Conservation (phyloP, 2,113 vertebrate species). For the Promerops cafer region DNA sequence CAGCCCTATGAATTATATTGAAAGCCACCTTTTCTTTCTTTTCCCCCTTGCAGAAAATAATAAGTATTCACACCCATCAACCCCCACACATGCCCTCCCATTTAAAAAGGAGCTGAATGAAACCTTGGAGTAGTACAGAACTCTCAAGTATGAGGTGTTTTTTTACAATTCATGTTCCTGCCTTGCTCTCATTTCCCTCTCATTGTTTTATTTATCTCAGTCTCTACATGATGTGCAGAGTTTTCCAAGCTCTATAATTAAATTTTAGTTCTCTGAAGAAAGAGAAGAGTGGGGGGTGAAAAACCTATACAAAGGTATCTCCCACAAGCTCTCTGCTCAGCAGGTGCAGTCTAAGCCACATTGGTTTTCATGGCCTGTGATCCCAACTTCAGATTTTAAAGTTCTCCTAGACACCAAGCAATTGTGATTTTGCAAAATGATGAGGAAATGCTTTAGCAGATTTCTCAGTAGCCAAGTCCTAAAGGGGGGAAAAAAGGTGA, state of each 20-base stretch:
- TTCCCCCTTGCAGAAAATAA: neutral
- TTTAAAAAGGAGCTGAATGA: slow-evolving; percentile 14
- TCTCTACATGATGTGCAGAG: neutral
- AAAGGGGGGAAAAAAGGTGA: accelerated
- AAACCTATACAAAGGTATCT: neutral
- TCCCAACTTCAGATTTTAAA: neutral
- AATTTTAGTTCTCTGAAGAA: neutral
- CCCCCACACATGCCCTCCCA: neutral
- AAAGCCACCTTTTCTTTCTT: neutral
- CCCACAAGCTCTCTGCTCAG: neutral
- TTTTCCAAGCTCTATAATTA: neutral
- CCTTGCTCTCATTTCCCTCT: neutral
- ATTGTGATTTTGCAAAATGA: neutral
- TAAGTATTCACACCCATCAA: neutral
- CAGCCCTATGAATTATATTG: neutral
- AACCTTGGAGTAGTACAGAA: neutral
- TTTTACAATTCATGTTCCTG: neutral
- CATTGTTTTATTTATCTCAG: neutral
- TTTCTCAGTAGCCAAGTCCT: neutral
- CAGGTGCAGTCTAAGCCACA: neutral
- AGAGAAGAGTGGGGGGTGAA: neutral
- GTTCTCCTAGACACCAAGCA: neutral
- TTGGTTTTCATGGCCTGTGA: accelerated
- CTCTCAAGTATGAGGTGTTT: neutral
- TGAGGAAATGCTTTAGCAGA: neutral